These are phyloP conservation scores for Nycticebus coucang DNA, from an alignment of 2,113 vertebrate species.

Conservation along the genomic window DNA sequence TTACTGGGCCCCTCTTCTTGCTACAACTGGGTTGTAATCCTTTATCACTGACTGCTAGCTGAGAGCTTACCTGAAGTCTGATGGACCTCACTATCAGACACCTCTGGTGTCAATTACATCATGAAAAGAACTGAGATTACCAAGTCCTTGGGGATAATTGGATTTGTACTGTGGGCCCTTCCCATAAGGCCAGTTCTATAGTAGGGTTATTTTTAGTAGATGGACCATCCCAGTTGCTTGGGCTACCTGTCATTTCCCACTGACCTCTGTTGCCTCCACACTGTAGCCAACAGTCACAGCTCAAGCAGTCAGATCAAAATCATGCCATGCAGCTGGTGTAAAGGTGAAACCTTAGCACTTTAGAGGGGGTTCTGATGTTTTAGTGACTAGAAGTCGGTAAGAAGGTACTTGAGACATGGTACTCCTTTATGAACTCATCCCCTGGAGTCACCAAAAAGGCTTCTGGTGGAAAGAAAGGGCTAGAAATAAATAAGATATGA, in stretches of 20 bases:
- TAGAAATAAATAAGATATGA: background rate
- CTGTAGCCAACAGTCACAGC: background rate
- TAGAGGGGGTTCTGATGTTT: background rate
- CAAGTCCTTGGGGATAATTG: background rate
- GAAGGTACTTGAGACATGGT: background rate
- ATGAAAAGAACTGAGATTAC: background rate
- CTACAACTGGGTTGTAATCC: background rate
- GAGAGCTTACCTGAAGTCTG: background rate
- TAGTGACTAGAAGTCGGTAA: background rate
- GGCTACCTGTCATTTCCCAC: background rate
- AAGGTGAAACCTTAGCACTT: background rate
- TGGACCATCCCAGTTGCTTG: background rate
- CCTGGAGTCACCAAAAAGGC: background rate
- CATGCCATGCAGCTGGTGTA: background rate
- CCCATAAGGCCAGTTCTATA: background rate
- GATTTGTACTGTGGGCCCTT: background rate
- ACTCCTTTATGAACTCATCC: background rate
- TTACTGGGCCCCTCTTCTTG: background rate
- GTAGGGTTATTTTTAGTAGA: background rate
- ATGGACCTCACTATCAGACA: background rate
- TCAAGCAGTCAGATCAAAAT: background rate
- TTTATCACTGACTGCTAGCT: background rate
- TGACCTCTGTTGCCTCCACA: background rate
- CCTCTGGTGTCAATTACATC: background rate
- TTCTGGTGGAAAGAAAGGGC: background rate